These are phyloP conservation scores for Melanocharis versteri DNA, from an alignment of 2,113 vertebrate genomes.

Conservation along the genomic window DNA sequence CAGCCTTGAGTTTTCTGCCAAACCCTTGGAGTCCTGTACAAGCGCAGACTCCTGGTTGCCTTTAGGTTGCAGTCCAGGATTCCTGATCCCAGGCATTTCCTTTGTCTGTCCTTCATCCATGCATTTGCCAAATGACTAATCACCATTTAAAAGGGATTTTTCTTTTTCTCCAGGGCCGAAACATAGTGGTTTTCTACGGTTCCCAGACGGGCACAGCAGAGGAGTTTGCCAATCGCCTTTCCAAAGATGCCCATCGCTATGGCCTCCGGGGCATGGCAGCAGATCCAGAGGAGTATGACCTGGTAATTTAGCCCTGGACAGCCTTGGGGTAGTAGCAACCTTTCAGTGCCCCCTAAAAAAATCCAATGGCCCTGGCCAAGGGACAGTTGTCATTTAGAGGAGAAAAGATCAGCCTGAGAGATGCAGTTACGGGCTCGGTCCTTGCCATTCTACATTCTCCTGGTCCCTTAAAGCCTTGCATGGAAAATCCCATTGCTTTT, in stretches of 20 bases:
- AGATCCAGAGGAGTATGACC: slow-evolving; percentile 93
- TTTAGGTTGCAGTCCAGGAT: background rate
- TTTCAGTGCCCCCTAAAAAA: background rate
- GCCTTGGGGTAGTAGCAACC: background rate
- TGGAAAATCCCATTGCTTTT: background rate
- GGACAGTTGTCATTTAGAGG: background rate
- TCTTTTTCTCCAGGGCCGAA: slow-evolving; percentile 79
- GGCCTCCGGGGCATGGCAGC: slow-evolving; percentile 95
- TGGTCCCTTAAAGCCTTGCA: background rate
- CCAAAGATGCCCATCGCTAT: slow-evolving; percentile 95
- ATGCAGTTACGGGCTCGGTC: background rate
- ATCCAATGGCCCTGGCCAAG: background rate
- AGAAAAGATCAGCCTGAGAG: background rate
- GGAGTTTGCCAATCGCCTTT: slow-evolving; percentile 92
- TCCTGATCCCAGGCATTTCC: background rate
- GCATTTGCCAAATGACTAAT: background rate
- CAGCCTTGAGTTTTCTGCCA: background rate
- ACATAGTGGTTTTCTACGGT: slow-evolving; percentile 94
- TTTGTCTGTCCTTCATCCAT: background rate
- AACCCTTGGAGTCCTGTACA: accelerated
- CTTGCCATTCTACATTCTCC: background rate
- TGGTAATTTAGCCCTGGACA: slow-evolving; percentile 74
- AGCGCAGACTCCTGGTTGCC: background rate
- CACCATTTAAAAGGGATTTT: background rate
- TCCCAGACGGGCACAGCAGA: slow-evolving; percentile 96